These are phyloP conservation scores for Hippopotamus amphibius DNA, from an alignment of 2,113 vertebrate genomes.

Conservation along the genomic window DNA sequence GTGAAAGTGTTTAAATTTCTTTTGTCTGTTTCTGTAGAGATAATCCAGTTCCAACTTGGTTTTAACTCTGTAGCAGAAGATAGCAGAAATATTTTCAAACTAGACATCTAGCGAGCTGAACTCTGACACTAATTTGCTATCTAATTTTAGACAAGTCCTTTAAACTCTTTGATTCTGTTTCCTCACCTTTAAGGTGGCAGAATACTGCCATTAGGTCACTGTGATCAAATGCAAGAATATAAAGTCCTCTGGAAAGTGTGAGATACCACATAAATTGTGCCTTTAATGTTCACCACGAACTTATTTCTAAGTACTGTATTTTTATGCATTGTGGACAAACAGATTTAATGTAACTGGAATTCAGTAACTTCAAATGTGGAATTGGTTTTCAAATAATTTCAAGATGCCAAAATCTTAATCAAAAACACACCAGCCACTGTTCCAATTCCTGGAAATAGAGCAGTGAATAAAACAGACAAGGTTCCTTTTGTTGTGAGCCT, in stretches of 20 bases:
- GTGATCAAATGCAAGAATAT: background rate
- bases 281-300: background rate
- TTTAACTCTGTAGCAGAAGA: slow-evolving; percentile 18
- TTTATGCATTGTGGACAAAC: background rate
- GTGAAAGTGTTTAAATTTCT: slow-evolving; percentile 2
- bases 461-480: background rate
- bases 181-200: background rate
- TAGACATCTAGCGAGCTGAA: background rate
- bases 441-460: background rate
- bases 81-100: background rate
- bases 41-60: background rate
- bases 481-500: background rate
- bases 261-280: background rate
- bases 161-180: slow-evolving; percentile 30
- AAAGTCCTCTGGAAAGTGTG: background rate
- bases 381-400: background rate
- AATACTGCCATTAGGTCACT: background rate
- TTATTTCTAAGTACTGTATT: background rate
- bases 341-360: background rate
- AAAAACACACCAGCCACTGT: background rate
- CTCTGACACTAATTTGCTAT: background rate
- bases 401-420: background rate
- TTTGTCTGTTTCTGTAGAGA: background rate
- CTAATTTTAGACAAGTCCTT: background rate
- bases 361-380: background rate